A percentile compares a stretch with the other conserved stretches of the same genome.
phyloP scores from a whole-genome alignment of 1,140 invertebrate species.

The Brachionus sp. region DNA sequence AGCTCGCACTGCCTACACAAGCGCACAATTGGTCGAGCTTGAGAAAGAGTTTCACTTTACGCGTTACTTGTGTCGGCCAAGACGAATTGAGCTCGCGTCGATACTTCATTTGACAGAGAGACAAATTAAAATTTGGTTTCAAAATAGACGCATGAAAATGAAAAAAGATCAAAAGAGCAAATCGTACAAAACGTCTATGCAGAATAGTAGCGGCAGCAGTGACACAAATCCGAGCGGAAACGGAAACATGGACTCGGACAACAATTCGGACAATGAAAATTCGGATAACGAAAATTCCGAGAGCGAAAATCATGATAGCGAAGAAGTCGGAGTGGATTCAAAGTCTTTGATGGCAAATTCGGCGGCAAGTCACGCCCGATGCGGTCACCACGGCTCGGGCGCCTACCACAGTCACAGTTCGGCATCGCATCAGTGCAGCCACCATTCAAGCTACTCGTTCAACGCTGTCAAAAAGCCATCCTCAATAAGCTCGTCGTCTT shows the following conservation, averaged over 20 bases:
- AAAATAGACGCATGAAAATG: slow-evolving; percentile 96
- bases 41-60: slow-evolving; percentile 83
- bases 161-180: slow-evolving; percentile 66
- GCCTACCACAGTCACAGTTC: slow-evolving; percentile 9
- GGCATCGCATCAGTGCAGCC: slow-evolving; percentile 6
- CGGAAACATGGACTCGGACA: not conserved
- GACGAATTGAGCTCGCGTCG: slow-evolving; percentile 74
- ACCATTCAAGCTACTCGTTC: slow-evolving; percentile 30
- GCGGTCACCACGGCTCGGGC: slow-evolving; percentile 10
- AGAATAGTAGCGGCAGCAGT: slow-evolving; percentile 6
- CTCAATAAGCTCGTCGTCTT: not conserved
- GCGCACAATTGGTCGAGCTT: slow-evolving; percentile 73
- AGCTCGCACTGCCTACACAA: slow-evolving; percentile 79
- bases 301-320: not conserved
- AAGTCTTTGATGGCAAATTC: not conserved
- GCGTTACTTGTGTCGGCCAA: slow-evolving; percentile 73
- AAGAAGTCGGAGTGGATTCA: not conserved
- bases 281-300: slow-evolving; percentile 7
- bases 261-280: slow-evolving; percentile 4
- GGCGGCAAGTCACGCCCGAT: slow-evolving; percentile 2
- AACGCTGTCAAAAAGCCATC: not conserved
- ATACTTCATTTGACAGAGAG: slow-evolving; percentile 71
- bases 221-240: not conserved
- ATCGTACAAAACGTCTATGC: not conserved
- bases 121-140: slow-evolving; percentile 91